Conservation (phyloP, 2,888 invertebrate species). For the Pyrocoelia pectoralis region DNA sequence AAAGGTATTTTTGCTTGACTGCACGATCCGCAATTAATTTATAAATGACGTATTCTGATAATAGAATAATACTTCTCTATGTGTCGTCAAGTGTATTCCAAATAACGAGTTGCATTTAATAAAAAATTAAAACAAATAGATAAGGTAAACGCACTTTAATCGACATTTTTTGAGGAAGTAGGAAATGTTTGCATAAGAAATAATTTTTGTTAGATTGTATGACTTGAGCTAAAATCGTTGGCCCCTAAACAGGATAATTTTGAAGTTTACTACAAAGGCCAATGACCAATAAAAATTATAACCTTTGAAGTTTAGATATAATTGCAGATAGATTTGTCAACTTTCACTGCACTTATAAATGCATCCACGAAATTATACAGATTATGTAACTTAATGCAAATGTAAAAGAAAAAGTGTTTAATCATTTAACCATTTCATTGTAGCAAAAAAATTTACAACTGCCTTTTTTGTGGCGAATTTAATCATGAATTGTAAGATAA, state of each 20-base stretch:
- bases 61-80: too few relatives aligned
- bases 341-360: slow-evolving; percentile 6
- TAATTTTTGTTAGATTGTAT: not conserved
- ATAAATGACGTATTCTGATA: too few relatives aligned
- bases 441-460: too few relatives aligned
- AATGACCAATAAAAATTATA: slow-evolving; percentile 31
- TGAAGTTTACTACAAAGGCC: slow-evolving; percentile 24
- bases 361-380: not conserved
- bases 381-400: slow-evolving; percentile 1
- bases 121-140: too few relatives aligned
- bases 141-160: too few relatives aligned
- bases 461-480: too few relatives aligned
- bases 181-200: not conserved
- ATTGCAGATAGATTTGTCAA: slow-evolving; percentile 3
- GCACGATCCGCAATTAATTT: too few relatives aligned
- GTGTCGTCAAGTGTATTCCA: too few relatives aligned
- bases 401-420: not conserved
- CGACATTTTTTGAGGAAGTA: not conserved
- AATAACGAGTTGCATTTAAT: too few relatives aligned
- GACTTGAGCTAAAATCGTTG: slow-evolving; percentile 2
- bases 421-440: not conserved
- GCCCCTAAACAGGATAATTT: slow-evolving; percentile 19
- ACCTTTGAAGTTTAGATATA: slow-evolving; percentile 12
- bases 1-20: too few relatives aligned
- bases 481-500: too few relatives aligned